Base-by-base conservation (phyloP, 1,140 invertebrate species). In the Aphaenogaster rudis region DNA sequence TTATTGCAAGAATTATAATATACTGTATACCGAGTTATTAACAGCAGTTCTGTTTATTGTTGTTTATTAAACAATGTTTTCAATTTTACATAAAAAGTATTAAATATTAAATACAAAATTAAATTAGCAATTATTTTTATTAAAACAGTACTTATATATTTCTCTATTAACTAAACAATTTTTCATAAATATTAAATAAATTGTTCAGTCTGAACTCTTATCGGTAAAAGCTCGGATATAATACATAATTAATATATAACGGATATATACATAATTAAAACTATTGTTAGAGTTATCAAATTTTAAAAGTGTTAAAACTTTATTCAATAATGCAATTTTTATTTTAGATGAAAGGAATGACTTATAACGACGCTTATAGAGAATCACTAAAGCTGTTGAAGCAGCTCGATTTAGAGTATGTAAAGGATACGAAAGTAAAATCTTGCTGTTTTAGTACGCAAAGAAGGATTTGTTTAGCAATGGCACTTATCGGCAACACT, bases 281-380 rank as follows among this genome's bases (percentile, higher is more conserved):
- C 5, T 21, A 42, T 21, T 67, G 42, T 17, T 17, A 64, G 33
- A 64, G 4, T 67, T 67, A 21, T 21, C 0, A 3, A 67, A 45
- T 67, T 28, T 48, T 54, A 1, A 52, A 74, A 39, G 9, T 67
- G 4, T 54, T 17, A 33, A 50, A 33, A 52, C 1, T 54, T 52
- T n/a, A 21, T 63, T 50, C 48, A 3, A 15, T 11, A 67, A 45
- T 17, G 33, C 13, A 69, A 69, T 71, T 86, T 8, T 87, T 61
- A 36, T 85, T 61, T 84, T 17, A 92, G 90, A 86, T 92, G 28
- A 92, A 88, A 86, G 90, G 87, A 8, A 82, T 92, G 86, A 63
- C 76, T 48, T 88, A 87, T 50, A 52, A 61, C 11, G 54, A 90
- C 28, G 86, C 90, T 21, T 50, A 77, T 57, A 54, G 57, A 50